Percentiles rank a stretch among this genome's conserved stretches.
phyloP scores from a whole-genome alignment of 23 tunicate species.

The Corella eumyota region DNA sequence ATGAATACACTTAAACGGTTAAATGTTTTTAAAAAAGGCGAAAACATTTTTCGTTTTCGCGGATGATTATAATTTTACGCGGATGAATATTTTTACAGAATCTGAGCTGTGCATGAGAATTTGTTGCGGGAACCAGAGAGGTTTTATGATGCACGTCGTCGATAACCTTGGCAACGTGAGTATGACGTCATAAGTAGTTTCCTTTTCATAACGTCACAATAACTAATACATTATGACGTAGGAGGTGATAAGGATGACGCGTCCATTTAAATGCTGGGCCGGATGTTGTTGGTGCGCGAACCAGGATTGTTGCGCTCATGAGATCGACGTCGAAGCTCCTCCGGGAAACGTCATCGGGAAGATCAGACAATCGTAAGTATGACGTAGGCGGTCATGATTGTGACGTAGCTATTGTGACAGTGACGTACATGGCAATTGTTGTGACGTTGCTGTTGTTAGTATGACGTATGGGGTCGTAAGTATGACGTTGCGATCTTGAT shows the following conservation, averaged over 20 bases:
- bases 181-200: too few relatives aligned
- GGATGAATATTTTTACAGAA: slow-evolving; percentile 46
- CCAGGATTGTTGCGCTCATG: slow-evolving; percentile 56
- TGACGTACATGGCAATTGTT: too few relatives aligned
- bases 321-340: slow-evolving; percentile 56
- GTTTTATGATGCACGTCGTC: slow-evolving; percentile 53
- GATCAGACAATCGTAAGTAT: slow-evolving; percentile 56
- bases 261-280: slow-evolving; percentile 75
- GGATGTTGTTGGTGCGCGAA: slow-evolving; percentile 89
- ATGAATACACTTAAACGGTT: too few relatives aligned
- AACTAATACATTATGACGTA: too few relatives aligned
- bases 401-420: too few relatives aligned
- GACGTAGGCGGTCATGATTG: too few relatives aligned
- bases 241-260: slow-evolving; percentile 61
- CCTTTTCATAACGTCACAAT: too few relatives aligned
- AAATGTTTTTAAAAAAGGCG: too few relatives aligned
- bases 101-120: slow-evolving; percentile 61
- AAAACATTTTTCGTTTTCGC: too few relatives aligned
- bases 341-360: slow-evolving; percentile 47
- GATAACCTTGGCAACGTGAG: slow-evolving; percentile 44
- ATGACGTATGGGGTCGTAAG: too few relatives aligned
- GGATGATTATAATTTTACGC: too few relatives aligned
- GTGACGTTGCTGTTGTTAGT: neutral
- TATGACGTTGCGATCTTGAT: too few relatives aligned
- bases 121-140: slow-evolving; percentile 52